phyloP scores from a whole-genome alignment of 2,888 invertebrate species.

The Prosapia bicincta region DNA sequence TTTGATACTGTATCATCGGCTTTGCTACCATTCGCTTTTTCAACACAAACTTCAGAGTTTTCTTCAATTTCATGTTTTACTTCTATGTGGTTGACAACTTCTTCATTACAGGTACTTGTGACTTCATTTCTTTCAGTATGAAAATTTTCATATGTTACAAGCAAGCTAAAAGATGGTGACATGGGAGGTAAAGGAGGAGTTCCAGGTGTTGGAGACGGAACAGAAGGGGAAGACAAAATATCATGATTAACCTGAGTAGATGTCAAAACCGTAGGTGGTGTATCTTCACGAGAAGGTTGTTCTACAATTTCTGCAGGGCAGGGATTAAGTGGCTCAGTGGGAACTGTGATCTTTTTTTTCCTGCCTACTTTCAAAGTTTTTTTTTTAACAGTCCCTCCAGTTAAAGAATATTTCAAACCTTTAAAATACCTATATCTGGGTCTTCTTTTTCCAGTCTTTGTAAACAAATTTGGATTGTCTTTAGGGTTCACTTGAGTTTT shows the following conservation, averaged over 20 bases:
- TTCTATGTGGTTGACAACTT: not conserved
- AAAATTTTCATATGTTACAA: not conserved
- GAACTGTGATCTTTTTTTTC: not conserved
- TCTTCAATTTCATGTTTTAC: not conserved
- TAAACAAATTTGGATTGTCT: slow-evolving; percentile 20
- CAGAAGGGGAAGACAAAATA: not conserved
- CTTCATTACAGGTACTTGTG: not conserved
- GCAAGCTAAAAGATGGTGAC: not conserved
- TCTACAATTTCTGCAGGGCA: not conserved
- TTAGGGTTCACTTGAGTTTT: not conserved
- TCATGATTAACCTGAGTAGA: not conserved
- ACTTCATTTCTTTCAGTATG: not conserved
- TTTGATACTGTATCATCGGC: not conserved
- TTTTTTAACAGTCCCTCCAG: slow-evolving; percentile 29
- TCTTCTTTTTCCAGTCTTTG: slow-evolving; percentile 37
- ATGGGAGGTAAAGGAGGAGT: not conserved
- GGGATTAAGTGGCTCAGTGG: not conserved
- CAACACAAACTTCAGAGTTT: not conserved
- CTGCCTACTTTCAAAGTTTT: slow-evolving; percentile 16
- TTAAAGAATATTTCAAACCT: slow-evolving; percentile 39
- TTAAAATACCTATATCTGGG: slow-evolving; percentile 35
- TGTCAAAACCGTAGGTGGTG: not conserved
- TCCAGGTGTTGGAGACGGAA: not conserved
- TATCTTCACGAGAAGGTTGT: not conserved
- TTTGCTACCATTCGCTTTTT: too few species aligned